Percentiles rank a stretch among this genome's conserved stretches.
These are phyloP conservation scores for Pseudotriccus pelzelni DNA, from an alignment of 2,797 vertebrate genomes.

Conservation along the genomic window DNA sequence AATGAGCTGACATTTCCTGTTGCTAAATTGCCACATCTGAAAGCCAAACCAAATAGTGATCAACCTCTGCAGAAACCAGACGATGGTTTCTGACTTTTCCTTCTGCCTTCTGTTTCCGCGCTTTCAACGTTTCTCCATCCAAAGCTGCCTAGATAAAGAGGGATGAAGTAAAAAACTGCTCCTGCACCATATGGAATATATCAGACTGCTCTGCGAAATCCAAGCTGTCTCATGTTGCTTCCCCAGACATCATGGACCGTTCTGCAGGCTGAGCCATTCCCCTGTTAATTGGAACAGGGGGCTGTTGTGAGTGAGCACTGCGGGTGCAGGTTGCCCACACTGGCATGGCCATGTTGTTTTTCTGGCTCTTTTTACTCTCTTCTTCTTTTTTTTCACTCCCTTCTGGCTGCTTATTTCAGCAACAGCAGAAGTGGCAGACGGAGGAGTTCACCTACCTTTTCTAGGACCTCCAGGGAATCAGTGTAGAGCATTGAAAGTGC, in stretches of 20 bases:
- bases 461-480: not conserved
- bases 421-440: not conserved
- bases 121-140: not conserved
- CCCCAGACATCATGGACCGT: not conserved
- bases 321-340: fast-evolving
- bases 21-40: constrained; percentile 62
- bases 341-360: not conserved
- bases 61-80: constrained; percentile 51
- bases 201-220: not conserved
- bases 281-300: fast-evolving
- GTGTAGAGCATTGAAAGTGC: not conserved
- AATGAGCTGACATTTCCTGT: constrained; percentile 79
- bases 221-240: not conserved
- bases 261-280: not conserved
- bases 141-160: not conserved
- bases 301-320: fast-evolving
- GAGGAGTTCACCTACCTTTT: not conserved
- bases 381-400: not conserved
- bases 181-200: not conserved
- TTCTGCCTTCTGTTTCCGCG: constrained; percentile 37
- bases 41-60: constrained; percentile 74
- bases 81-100: constrained; percentile 60
- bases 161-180: not conserved
- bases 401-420: not conserved
- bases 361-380: too few relatives aligned